Conservation (phyloP, 2,113 vertebrate species). For the Gavialis gangeticus region DNA sequence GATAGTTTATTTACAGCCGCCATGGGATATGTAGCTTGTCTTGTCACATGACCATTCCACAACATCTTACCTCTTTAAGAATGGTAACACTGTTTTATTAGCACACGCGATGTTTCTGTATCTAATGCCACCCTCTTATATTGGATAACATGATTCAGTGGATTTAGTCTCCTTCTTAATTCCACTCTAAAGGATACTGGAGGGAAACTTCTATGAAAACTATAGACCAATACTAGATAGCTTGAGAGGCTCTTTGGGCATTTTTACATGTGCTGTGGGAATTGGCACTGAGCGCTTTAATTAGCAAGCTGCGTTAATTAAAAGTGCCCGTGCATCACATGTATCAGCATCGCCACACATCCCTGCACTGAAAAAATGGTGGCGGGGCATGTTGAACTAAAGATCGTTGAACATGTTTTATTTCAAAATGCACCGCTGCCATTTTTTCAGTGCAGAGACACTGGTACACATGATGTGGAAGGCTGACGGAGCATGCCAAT, state of each 20-base stretch:
- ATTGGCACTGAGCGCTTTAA: too few relatives aligned
- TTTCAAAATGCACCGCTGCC: too few relatives aligned
- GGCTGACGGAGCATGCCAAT: too few relatives aligned
- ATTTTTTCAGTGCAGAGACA: too few relatives aligned
- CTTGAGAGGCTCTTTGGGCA: neutral
- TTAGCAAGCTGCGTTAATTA: too few relatives aligned
- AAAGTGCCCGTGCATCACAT: too few relatives aligned
- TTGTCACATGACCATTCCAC: neutral
- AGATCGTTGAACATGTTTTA: too few relatives aligned
- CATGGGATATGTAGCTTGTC: neutral
- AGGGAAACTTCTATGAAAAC: neutral
- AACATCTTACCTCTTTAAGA: neutral
- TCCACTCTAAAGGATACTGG: neutral
- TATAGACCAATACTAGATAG: neutral
- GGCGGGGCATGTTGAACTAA: too few relatives aligned
- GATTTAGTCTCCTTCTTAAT: neutral
- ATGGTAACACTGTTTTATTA: neutral
- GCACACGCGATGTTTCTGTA: neutral
- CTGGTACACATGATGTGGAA: too few relatives aligned
- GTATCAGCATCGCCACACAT: too few relatives aligned
- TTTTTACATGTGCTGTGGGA: too few relatives aligned
- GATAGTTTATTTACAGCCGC: neutral
- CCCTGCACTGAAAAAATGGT: too few relatives aligned
- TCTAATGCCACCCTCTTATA: neutral
- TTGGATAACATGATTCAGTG: neutral